Evolutionary conservation across 2,113 vertebrate genomes (phyloP).

Genomic region (Trematomus loennbergii): DNA sequence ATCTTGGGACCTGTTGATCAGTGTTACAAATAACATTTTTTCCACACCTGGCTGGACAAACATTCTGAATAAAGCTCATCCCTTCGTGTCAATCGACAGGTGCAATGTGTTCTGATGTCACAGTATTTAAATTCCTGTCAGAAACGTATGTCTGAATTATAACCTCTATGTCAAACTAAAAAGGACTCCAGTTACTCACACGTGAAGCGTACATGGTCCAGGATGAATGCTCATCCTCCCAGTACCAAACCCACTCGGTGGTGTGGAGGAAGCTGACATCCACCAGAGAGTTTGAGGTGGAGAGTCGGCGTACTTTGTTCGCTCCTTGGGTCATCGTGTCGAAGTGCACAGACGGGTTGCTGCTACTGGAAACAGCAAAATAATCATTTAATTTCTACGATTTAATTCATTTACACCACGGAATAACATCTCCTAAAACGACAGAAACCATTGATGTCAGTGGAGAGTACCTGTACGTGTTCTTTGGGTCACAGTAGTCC

Average conservation of each 20-base stretch:
- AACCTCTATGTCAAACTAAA: too few relatives aligned
- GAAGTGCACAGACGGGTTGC: conserved; percentile 55
- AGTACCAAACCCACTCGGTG: conserved; percentile 83
- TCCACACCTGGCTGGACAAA: too few relatives aligned
- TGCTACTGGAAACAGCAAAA: conserved; percentile 29
- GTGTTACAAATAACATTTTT: too few relatives aligned
- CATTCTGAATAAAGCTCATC: too few relatives aligned
- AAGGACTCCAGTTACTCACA: conserved; percentile 65
- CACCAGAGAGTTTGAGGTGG: conserved; percentile 67
- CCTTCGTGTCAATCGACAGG: too few relatives aligned
- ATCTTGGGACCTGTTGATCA: too few relatives aligned
- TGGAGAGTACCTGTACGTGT: conserved; percentile 69
- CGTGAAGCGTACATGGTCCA: conserved; percentile 75
- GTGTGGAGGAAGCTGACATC: conserved; percentile 76
- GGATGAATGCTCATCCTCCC: conserved; percentile 76
- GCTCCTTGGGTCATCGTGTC: conserved; percentile 70
- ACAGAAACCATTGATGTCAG: background rate
- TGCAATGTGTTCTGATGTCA: too few relatives aligned
- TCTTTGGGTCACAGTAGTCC: conserved; percentile 79
- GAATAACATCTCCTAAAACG: background rate
- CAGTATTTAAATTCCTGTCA: too few relatives aligned
- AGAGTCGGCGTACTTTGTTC: conserved; percentile 66
- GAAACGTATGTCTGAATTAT: too few relatives aligned
- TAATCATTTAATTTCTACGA: background rate
- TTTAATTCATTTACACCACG: background rate